phyloP scores from a whole-genome alignment of 2,888 invertebrate species.

The Scelioninae gen. 1 region DNA sequence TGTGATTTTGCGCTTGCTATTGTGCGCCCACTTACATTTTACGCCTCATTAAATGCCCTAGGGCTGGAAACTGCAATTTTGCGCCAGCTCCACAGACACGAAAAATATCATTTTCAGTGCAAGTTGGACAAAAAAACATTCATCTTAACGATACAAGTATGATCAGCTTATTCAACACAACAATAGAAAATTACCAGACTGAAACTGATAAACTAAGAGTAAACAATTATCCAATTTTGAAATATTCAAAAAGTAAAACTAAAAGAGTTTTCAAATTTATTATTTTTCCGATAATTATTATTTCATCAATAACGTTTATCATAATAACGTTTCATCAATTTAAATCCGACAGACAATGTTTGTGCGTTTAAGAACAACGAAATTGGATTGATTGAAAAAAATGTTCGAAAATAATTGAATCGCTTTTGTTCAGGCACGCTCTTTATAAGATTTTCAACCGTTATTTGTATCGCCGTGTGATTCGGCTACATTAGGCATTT shows the following conservation, averaged over 20 bases:
- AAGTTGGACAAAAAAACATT: no score
- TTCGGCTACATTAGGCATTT: slow-evolving; percentile 3
- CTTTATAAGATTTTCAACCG: background rate
- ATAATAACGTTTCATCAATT: background rate
- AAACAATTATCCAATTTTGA: slow-evolving; percentile 1
- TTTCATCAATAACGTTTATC: no score
- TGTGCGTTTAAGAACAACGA: slow-evolving; percentile 9
- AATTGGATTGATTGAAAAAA: slow-evolving; percentile 16
- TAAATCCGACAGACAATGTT: slow-evolving; percentile 3
- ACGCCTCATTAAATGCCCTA: no score
- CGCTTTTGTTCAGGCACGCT: background rate
- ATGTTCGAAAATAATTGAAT: background rate
- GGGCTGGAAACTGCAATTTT: no score
- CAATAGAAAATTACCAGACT: slow-evolving; percentile 26
- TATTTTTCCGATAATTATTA: background rate
- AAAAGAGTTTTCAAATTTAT: background rate
- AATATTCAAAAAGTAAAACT: slow-evolving; percentile 10
- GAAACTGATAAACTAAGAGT: background rate
- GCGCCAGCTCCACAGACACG: no score
- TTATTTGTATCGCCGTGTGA: slow-evolving; percentile 12
- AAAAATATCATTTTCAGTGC: no score
- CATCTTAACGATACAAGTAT: background rate
- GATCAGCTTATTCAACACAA: slow-evolving; percentile 30
- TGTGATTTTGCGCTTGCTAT: no score
- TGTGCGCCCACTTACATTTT: no score